Conservation (phyloP, 2,888 invertebrate genomes). For the Elmis aenea region DNA sequence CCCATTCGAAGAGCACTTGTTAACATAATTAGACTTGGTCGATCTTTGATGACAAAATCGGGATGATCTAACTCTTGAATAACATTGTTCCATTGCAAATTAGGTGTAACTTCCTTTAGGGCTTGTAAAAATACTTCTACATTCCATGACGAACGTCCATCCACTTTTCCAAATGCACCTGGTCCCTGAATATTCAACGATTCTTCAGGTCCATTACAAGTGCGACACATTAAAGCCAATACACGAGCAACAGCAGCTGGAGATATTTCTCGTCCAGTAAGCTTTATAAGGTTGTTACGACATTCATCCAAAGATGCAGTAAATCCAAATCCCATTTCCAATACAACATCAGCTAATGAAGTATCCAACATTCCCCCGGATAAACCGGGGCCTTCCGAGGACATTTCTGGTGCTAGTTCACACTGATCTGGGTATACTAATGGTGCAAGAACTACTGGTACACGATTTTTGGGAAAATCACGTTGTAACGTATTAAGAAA, state of each 20-base stretch:
- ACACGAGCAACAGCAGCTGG: slow-evolving; percentile 81
- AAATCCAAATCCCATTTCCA: slow-evolving; percentile 89
- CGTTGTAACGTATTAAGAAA: slow-evolving; percentile 76
- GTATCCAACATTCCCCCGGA: slow-evolving; percentile 64
- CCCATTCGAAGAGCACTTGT: slow-evolving; percentile 79
- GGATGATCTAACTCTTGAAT: slow-evolving; percentile 86
- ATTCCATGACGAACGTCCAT: slow-evolving; percentile 72
- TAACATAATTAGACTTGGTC: slow-evolving; percentile 76
- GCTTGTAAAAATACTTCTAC: slow-evolving; percentile 89
- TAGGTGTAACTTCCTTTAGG: slow-evolving; percentile 82
- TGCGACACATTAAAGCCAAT: slow-evolving; percentile 80
- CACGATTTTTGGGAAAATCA: slow-evolving; percentile 84
- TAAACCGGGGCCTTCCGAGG: slow-evolving; percentile 57
- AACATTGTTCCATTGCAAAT: slow-evolving; percentile 89
- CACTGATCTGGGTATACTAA: slow-evolving; percentile 77
- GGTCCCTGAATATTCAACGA: slow-evolving; percentile 53
- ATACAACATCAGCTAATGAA: slow-evolving; percentile 80
- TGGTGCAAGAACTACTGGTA: slow-evolving; percentile 86
- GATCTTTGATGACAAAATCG: slow-evolving; percentile 83
- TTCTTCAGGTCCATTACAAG: slow-evolving; percentile 71
- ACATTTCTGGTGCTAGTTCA: slow-evolving; percentile 61
- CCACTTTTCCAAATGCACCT: slow-evolving; percentile 53
- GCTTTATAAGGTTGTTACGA: slow-evolving; percentile 74
- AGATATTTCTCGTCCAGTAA: slow-evolving; percentile 77
- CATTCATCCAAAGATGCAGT: slow-evolving; percentile 84